Conservation (phyloP, 2,888 invertebrate genomes). For the Pelosia muscerda region DNA sequence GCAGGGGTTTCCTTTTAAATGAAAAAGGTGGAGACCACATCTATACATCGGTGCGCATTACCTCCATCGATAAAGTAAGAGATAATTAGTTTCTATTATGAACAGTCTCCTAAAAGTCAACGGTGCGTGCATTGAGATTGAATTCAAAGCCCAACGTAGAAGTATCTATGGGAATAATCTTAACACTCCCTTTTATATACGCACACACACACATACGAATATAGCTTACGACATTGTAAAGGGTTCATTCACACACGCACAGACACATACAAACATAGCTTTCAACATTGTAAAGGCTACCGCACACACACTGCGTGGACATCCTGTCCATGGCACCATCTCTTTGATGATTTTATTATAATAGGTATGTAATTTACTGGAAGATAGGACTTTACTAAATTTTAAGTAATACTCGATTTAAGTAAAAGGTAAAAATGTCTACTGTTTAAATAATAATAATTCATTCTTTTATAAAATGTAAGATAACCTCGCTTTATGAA, state of each 20-base stretch:
- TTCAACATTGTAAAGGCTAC: not conserved
- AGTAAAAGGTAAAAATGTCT: too few relatives aligned
- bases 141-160: constrained; percentile 1
- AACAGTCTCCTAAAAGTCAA: not conserved
- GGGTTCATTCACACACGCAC: not conserved
- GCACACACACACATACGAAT: not conserved
- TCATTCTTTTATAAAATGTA: too few relatives aligned
- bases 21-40: not conserved
- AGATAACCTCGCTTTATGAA: too few relatives aligned
- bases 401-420: too few relatives aligned
- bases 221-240: not conserved
- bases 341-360: constrained; percentile 1
- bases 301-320: not conserved
- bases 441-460: too few relatives aligned
- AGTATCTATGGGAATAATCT: constrained; percentile 1
- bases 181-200: not conserved
- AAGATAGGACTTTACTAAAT: too few relatives aligned
- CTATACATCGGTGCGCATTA: not conserved
- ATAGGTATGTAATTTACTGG: not conserved
- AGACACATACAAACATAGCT: not conserved
- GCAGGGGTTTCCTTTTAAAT: not conserved
- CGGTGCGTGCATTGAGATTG: constrained; percentile 1
- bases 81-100: constrained; percentile 13
- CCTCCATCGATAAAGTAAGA: not conserved
- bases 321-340: not conserved